Evolutionary conservation across 2,888 invertebrate genomes (phyloP).

Genomic region (Sarcophaga subvicina): DNA sequence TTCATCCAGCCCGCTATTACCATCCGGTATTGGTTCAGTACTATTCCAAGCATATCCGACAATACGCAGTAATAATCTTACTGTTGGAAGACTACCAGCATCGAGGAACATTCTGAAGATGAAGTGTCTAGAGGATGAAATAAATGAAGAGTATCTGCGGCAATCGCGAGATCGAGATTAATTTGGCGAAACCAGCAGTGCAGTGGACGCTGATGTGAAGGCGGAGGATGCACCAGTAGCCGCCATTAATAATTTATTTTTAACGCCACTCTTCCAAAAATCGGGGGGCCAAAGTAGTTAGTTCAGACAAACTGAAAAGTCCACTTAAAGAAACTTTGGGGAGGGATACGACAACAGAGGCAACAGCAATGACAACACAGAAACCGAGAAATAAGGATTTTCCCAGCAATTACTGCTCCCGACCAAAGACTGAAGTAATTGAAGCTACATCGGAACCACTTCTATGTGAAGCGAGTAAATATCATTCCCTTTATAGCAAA

Average conservation of each 20-base stretch:
- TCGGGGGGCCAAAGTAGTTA: background rate
- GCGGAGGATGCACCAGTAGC: constrained; percentile 21
- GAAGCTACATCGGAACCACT: constrained; percentile 72
- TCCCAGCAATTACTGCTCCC: constrained; percentile 78
- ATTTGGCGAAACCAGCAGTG: constrained; percentile 63
- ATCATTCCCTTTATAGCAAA: constrained; percentile 75
- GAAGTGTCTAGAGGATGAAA: constrained; percentile 76
- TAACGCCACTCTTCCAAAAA: constrained; percentile 51
- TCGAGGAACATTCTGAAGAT: constrained; percentile 80
- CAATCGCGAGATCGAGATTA: constrained; percentile 37
- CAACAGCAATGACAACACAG: background rate
- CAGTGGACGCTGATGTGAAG: constrained; percentile 67
- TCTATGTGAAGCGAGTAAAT: constrained; percentile 73
- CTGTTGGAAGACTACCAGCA: constrained; percentile 70
- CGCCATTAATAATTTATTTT: constrained; percentile 57
- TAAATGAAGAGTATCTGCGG: constrained; percentile 61
- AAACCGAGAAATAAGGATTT: constrained; percentile 72
- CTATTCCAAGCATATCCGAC: constrained; percentile 21
- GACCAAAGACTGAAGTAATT: constrained; percentile 80
- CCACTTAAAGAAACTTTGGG: too few species aligned
- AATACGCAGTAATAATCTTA: too few species aligned
- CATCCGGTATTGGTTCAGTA: constrained; percentile 29
- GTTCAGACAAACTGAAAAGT: too few species aligned
- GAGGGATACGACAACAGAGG: background rate
- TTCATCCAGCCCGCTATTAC: constrained; percentile 11